Percentiles rank a stretch among this genome's conserved stretches.
Evolutionary conservation across 2,888 invertebrate species (phyloP).

Genomic region (Thereva unica): DNA sequence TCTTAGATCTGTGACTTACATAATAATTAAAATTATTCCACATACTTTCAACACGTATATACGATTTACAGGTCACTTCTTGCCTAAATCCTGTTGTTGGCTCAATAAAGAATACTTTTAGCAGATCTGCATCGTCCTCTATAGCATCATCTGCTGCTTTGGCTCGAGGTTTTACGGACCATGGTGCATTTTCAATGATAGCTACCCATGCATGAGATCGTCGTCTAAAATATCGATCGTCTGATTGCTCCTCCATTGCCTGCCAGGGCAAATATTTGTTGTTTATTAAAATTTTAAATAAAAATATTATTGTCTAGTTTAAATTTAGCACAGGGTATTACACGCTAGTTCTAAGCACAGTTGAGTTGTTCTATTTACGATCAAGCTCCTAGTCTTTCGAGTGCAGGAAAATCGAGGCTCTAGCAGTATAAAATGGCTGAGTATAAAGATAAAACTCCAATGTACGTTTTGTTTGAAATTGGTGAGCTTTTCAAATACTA

Average conservation of each 20-base stretch:
- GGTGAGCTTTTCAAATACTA: no score
- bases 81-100: conserved; percentile 75
- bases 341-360: no score
- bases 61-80: conserved; percentile 64
- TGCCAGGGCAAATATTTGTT: conserved; percentile 47
- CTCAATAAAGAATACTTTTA: conserved; percentile 76
- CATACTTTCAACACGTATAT: conserved; percentile 78
- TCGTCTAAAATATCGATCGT: conserved; percentile 69
- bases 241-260: conserved; percentile 68
- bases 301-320: no score
- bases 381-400: no score
- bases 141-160: conserved; percentile 50
- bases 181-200: conserved; percentile 60
- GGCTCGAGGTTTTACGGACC: conserved; percentile 50
- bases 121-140: conserved; percentile 50
- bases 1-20: conserved; percentile 54
- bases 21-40: conserved; percentile 89
- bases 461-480: no score
- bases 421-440: no score
- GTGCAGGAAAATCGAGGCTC: no score
- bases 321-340: no score
- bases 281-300: no score
- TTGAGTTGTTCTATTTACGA: no score
- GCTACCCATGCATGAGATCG: conserved; percentile 86
- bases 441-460: no score